These are phyloP conservation scores for Turdus rufiventris DNA, from an alignment of 2,113 vertebrate species.

Conservation along the genomic window DNA sequence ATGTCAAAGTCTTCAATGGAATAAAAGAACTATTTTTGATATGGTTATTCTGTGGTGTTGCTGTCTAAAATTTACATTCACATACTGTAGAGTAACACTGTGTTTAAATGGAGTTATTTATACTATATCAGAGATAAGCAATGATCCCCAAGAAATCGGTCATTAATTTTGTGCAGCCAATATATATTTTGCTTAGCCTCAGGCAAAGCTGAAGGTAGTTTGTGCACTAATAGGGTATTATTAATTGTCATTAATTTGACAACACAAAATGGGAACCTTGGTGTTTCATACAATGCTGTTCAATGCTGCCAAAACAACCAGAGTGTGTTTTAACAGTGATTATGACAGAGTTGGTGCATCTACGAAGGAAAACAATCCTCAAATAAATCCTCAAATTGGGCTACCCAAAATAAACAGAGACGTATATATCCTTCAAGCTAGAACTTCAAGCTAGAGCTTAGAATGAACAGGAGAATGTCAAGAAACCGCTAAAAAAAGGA, in stretches of 20 bases:
- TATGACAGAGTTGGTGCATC: background rate
- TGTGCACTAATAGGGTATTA: conserved; percentile 18
- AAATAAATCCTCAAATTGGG: background rate
- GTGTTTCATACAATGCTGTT: conserved; percentile 12
- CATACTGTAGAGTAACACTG: background rate
- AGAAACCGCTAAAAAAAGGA: background rate
- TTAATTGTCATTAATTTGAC: conserved; percentile 33
- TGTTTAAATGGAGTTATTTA: conserved; percentile 22
- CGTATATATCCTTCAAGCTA: background rate
- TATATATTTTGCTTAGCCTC: conserved; percentile 41
- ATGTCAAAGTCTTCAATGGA: background rate
- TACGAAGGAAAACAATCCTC: background rate
- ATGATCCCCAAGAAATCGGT: conserved; percentile 36
- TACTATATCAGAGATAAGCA: background rate
- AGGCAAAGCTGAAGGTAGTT: conserved; percentile 38
- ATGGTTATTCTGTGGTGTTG: background rate
- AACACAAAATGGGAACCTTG: background rate
- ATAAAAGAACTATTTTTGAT: background rate
- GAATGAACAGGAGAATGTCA: background rate
- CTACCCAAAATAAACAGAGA: background rate
- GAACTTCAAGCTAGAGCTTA: background rate
- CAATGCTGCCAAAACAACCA: conserved; percentile 11
- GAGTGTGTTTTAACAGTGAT: background rate
- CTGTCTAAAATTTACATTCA: background rate
- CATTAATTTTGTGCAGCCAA: conserved; percentile 35